Evolutionary conservation across 2,888 invertebrate genomes (phyloP).

Genomic region (Anthrax anthrax): DNA sequence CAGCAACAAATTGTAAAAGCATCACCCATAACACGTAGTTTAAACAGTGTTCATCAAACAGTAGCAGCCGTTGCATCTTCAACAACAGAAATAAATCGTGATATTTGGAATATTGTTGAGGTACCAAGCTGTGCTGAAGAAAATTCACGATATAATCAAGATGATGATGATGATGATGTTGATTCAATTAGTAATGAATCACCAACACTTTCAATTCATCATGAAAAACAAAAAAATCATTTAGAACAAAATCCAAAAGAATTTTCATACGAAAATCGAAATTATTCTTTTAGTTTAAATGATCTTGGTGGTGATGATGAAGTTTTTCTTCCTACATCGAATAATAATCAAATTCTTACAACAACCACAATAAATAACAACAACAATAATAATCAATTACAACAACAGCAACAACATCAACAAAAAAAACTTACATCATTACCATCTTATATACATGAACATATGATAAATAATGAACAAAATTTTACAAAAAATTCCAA

Average conservation of each 20-base stretch:
- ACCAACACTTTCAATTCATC: background rate
- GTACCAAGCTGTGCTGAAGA: conserved; percentile 32
- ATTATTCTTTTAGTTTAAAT: conserved; percentile 23
- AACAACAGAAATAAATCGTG: conserved; percentile 30
- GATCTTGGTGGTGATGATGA: conserved; percentile 23
- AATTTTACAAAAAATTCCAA: conserved; percentile 4
- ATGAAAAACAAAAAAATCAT: no score
- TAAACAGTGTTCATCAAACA: conserved; percentile 26
- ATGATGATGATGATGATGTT: background rate
- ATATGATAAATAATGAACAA: conserved; percentile 3
- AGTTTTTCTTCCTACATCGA: conserved; percentile 23
- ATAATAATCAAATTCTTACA: conserved; percentile 9
- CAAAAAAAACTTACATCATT: background rate
- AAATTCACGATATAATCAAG: conserved; percentile 5
- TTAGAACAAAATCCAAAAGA: conserved; percentile 12
- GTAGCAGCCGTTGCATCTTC: conserved; percentile 32
- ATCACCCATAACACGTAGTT: conserved; percentile 20
- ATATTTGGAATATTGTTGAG: conserved; percentile 41
- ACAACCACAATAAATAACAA: background rate
- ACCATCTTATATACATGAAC: background rate
- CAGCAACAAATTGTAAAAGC: conserved; percentile 1
- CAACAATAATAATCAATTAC: background rate
- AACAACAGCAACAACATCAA: background rate
- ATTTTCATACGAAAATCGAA: conserved; percentile 27
- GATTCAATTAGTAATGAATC: background rate